Evolutionary conservation across 2,888 invertebrate genomes (phyloP), one percentile per base, ranked within the genome.

Genomic region (Miltochrista miniata): DNA sequence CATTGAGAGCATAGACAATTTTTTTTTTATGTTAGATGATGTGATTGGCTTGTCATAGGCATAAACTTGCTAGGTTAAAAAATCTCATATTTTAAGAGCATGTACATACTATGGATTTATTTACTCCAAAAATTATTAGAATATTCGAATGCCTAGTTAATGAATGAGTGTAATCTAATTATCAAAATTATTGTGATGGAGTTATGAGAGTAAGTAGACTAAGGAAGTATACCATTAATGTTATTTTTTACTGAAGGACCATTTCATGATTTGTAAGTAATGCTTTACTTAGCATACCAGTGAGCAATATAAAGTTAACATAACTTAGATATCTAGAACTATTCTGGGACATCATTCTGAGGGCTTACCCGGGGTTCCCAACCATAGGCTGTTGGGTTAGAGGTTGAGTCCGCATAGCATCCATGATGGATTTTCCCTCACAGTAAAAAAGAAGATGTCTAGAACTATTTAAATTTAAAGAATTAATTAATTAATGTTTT

Each of bases 121-220:
- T 81, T 82, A 87, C 86, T 88, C 88, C 88, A 87, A 88, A 88
- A 85, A 87, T 81, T 74, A 68, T 61, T 68, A 68, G 67, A 52
- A 65, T 63, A 55, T 68, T 63, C 48, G 53, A 64, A 65, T 65
- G 65, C 68, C 65, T 68, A 64, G 64, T 62, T 67, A 67, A 61
- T 59, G 58, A 61, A 67, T 61, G 67, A 67, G 61, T 64, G 67
- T 67, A 67, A 67, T 66, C 67, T 67, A 66, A 66, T 64, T 66
- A 67, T 66, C 66, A 66, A 66, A 66, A 66, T 66, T 66, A 56
- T 64, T 66, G 66, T 67, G 66, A 67, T 67, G 66, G 54, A 47
- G 47, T 44, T 36, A 31, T 50, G 67, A 55, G 58, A 67, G 64
- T 55, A 24, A 67, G 64, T 66, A 61, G 66, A 59, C 50, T 79